Conservation (phyloP, 2,113 vertebrate genomes). For the Stegostoma tigrinum region DNA sequence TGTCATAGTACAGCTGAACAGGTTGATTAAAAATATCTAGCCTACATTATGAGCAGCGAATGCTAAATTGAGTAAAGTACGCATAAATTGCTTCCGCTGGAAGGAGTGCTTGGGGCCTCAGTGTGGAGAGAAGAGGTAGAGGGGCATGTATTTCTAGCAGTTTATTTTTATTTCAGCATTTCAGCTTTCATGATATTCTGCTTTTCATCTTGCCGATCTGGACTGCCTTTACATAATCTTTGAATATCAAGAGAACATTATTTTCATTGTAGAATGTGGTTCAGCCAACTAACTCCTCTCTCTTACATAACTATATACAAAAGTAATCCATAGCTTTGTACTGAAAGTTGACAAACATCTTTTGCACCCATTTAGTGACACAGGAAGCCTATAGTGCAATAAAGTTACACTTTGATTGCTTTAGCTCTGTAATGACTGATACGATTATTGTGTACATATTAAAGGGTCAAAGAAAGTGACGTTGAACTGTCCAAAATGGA, state of each 20-base stretch:
- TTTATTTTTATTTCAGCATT: neutral
- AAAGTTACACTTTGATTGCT: neutral
- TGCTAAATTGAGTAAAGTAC: neutral
- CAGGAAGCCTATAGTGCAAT: neutral
- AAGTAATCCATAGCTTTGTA: neutral
- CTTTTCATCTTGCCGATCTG: neutral
- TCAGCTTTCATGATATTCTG: neutral
- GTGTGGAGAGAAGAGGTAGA: neutral
- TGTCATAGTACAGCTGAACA: no score
- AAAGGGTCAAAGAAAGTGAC: neutral
- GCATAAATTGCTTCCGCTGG: neutral
- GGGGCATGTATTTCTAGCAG: neutral
- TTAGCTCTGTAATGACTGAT: neutral
- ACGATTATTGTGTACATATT: neutral
- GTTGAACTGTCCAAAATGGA: neutral
- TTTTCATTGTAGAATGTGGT: neutral
- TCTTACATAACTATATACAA: neutral
- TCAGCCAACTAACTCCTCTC: neutral
- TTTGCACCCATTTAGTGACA: neutral
- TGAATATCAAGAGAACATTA: neutral
- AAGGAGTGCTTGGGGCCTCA: neutral
- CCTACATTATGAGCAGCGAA: no score
- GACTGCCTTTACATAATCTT: neutral
- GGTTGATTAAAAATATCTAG: no score
- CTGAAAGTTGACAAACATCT: neutral